phyloP scores from a whole-genome alignment of 2,113 vertebrate genomes.

The Apodemus sylvaticus region DNA sequence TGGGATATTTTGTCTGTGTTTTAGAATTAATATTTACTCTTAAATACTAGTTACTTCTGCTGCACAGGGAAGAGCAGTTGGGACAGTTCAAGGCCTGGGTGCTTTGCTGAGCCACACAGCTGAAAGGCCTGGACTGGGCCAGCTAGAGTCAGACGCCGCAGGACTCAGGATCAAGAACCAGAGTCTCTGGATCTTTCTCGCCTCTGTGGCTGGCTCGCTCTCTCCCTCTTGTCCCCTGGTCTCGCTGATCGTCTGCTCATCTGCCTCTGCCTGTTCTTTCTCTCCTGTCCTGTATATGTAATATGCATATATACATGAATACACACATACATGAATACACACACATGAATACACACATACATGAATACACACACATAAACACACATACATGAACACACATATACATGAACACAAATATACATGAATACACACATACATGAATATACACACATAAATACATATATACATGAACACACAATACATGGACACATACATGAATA shows the following conservation, averaged over 20 bases:
- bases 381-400: too few species aligned
- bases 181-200: background rate
- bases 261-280: background rate
- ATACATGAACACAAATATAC: too few species aligned
- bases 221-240: background rate
- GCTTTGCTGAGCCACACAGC: background rate
- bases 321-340: too few species aligned
- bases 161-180: rapidly evolving
- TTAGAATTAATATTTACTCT: background rate
- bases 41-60: background rate
- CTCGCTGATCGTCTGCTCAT: background rate
- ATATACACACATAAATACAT: too few species aligned
- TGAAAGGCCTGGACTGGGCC: background rate
- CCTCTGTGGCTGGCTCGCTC: rapidly evolving
- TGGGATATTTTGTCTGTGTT: rapidly evolving
- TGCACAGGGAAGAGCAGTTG: background rate
- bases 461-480: too few species aligned
- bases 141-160: background rate
- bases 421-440: too few species aligned
- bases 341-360: background rate
- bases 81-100: background rate
- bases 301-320: background rate
- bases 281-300: background rate
- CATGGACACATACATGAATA: too few species aligned
- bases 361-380: background rate